Evolutionary conservation across 2,888 invertebrate species (phyloP).

Genomic region (Trissolcus japonicus): DNA sequence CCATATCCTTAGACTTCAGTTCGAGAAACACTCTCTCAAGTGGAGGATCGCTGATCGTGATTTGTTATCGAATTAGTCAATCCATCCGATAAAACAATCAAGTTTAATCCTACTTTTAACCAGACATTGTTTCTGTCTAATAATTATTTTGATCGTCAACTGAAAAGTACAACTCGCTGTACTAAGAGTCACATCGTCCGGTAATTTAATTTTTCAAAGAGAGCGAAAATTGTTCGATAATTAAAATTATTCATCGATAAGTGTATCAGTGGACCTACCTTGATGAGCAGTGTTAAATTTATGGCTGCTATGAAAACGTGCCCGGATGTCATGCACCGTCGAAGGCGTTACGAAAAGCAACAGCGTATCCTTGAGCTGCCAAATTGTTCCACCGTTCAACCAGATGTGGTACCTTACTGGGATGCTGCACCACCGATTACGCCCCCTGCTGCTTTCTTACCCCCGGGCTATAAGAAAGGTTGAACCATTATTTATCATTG

Average conservation of each 20-base stretch:
- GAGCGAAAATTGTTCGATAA: not conserved
- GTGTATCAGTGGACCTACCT: too few species aligned
- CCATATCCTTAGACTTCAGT: conserved; percentile 61
- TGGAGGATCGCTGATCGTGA: conserved; percentile 60
- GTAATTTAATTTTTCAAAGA: not conserved
- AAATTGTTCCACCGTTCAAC: conserved; percentile 72
- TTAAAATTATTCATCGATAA: too few species aligned
- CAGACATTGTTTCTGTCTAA: too few species aligned
- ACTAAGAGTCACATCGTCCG: not conserved
- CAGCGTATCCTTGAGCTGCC: conserved; percentile 76
- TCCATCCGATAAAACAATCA: not conserved
- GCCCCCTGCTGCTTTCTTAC: conserved; percentile 82
- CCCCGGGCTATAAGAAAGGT: conserved; percentile 79
- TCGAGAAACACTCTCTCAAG: conserved; percentile 64
- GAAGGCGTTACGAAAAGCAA: conserved; percentile 81
- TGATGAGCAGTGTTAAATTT: conserved; percentile 80
- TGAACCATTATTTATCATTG: not conserved
- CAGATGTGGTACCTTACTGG: conserved; percentile 80
- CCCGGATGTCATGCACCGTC: conserved; percentile 80
- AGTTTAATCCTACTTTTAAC: not conserved
- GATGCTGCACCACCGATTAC: conserved; percentile 81
- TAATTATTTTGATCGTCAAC: too few species aligned
- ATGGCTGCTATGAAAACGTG: conserved; percentile 81
- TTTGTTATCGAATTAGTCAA: not conserved
- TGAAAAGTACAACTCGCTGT: too few species aligned